Evolutionary conservation across 2,113 vertebrate genomes (phyloP), one percentile per base, ranked within the genome.

Genomic region (Beaufortia kweichowensis): DNA sequence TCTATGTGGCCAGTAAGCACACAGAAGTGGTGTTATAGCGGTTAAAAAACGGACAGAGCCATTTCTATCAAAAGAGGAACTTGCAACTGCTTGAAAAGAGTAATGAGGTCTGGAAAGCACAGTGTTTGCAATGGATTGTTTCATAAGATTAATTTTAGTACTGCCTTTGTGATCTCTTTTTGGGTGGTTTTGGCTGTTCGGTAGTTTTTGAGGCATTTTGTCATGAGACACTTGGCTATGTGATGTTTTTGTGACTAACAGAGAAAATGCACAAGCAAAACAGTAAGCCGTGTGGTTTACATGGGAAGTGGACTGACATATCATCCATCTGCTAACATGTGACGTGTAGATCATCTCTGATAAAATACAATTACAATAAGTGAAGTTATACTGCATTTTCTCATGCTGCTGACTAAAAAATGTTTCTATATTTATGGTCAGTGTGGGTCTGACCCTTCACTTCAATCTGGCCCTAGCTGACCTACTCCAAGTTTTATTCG

Each of bases 301-400:
- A 79, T 55, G 55, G 73, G 77, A 76, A 79, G 73, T 76, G 71
- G 65, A 62, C 24, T 53, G 50, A 74, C 50, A 68, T 26, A 53
- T 71, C 60, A 79, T 1, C 59, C 48, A 66, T 50, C 60, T 39
- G 41, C 10, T 33, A 53, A 68, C 46, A 79, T 62, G 39, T 78
- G 63, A 64, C 15, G 6, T 61, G 23, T 29, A 60, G n/a, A 14
- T 75, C 29, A 21, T 46, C 17, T 69, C 21, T 82, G 35, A 46
- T 70, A 7, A 70, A 72, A 72, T 71, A 24, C 41, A 26, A 4
- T 29, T 21, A 39, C 48, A 68, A 72, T 21, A 15, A 21, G 8
- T 28, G 2, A 55, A 46, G 24, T 21, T 3, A 48, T 21, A 59
- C 60, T 31, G 4, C 1, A 8, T 21, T 55, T 35, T 70, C 6